Evolutionary conservation across 2,797 vertebrate species (phyloP).

Genomic region (Hyperoplus immaculatus): DNA sequence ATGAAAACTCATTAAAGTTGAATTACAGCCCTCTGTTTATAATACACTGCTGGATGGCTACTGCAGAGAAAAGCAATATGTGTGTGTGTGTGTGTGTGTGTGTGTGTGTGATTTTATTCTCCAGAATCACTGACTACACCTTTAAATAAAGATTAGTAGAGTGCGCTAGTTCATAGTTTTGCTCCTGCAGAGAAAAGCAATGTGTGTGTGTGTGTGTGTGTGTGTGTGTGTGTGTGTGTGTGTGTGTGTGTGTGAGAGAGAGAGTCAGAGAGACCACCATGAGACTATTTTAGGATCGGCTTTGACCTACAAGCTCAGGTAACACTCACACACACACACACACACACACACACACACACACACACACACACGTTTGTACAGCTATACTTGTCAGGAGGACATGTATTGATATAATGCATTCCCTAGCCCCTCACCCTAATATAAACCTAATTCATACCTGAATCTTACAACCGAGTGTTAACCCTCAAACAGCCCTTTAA

Average conservation of each 20-base stretch:
- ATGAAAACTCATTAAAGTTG: too few relatives aligned
- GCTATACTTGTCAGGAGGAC: too few relatives aligned
- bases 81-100: conserved; percentile 2
- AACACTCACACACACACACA: conserved; percentile 47
- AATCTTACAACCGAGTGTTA: too few relatives aligned
- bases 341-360: conserved; percentile 75
- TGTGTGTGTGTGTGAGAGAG: neutral
- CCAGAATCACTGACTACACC: too few relatives aligned
- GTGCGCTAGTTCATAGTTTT: too few relatives aligned
- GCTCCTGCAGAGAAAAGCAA: conserved; percentile 4
- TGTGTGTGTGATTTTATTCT: conserved; percentile 7
- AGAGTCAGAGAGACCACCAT: conserved; percentile 57
- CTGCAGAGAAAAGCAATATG: conserved; percentile 1
- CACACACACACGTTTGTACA: conserved; percentile 45
- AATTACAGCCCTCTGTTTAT: too few relatives aligned
- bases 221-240: neutral
- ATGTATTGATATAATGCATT: too few relatives aligned
- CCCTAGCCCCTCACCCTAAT: too few relatives aligned
- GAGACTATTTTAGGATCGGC: conserved; percentile 73
- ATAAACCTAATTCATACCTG: too few relatives aligned
- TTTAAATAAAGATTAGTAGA: too few relatives aligned
- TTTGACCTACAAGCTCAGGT: conserved; percentile 84
- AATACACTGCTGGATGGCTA: neutral
- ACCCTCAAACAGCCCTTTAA: too few relatives aligned
- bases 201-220: neutral